Percentiles rank a stretch among this genome's conserved stretches.
Conservation (phyloP, 1,140 invertebrate genomes). For the Lepidurus couesii region DNA sequence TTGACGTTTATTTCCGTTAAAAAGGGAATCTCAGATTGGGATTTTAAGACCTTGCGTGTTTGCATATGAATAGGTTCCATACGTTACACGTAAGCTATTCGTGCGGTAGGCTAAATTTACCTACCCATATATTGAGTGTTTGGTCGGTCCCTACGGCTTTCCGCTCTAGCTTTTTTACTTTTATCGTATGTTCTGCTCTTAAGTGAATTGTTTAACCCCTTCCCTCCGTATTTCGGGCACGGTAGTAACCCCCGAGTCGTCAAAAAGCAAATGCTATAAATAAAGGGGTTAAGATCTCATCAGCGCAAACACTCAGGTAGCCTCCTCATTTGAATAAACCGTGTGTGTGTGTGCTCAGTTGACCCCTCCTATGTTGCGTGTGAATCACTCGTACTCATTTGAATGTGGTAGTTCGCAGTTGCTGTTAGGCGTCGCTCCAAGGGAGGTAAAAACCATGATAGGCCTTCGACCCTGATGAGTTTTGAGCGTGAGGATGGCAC, state of each 20-base stretch:
- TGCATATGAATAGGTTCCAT: constrained; percentile 3
- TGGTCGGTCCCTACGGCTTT: not conserved
- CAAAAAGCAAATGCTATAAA: not conserved
- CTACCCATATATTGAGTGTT: not conserved
- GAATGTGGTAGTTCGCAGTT: not conserved
- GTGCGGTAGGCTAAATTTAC: not conserved
- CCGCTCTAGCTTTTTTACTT: not conserved
- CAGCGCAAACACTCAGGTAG: not conserved
- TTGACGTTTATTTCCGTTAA: not conserved
- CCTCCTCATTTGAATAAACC: not conserved
- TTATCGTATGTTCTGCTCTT: not conserved
- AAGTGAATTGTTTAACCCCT: not conserved
- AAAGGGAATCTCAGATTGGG: not conserved
- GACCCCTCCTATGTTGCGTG: not conserved
- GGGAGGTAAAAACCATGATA: not conserved
- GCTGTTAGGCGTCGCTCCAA: not conserved
- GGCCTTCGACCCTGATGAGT: not conserved
- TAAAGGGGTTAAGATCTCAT: not conserved
- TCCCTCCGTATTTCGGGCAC: not conserved
- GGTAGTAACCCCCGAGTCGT: not conserved
- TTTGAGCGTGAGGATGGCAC: not conserved
- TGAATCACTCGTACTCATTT: constrained; percentile 12
- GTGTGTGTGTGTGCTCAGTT: not conserved
- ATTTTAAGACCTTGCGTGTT: constrained; percentile 3
- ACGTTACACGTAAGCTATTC: not conserved